Base-by-base conservation (phyloP, 2,888 invertebrate genomes). In the Ophion ellenae region DNA sequence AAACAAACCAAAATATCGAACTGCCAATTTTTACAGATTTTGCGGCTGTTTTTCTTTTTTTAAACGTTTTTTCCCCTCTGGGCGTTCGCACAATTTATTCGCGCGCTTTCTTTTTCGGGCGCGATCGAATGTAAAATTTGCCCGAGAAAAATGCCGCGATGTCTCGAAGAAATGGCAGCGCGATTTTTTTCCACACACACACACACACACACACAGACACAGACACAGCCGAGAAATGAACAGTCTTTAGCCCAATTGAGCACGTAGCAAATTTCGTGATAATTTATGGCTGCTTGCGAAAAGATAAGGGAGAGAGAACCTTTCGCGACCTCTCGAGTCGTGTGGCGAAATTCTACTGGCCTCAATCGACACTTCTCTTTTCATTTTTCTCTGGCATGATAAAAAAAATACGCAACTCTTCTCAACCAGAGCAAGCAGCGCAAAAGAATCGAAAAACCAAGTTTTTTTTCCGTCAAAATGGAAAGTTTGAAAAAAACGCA, bases 231-330 rank as follows among this genome's bases (percentile, higher is more conserved):
- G 67, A 28, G 20, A 40, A 77, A 67, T 53, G 67, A 59, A 32
- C 69, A n/a, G 61, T 78, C 70, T 69, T 70, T 78, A 53, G 17
- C 84, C 78, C 74, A 57, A 81, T 76, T 74, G 81, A 82, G 87
- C 87, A 84, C 81, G 84, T 88, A 87, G 85, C 81, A 75, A 85
- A 84, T 82, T 86, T 85, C 82, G 79, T 83, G 80, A 63, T 0
- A 20, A 45, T 24, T 45, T 75, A 4, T 28, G 20, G n/a, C 28
- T 7, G 40, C 17, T 14, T 40, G 10, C 4, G 2, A 10, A 57
- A 57, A 53, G 17, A 28, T 28, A 28, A 57, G 2, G 7, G n/a
- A 32, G 9, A 28, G 17, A 71, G 40, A n/a, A n/a, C 17, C n/a
- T 36, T 53, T 57, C 11, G 24, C 32, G 28, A 14, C 14, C 17